These are phyloP conservation scores for Euspilapteryx auroguttella DNA, from an alignment of 2,888 invertebrate species.

Conservation along the genomic window DNA sequence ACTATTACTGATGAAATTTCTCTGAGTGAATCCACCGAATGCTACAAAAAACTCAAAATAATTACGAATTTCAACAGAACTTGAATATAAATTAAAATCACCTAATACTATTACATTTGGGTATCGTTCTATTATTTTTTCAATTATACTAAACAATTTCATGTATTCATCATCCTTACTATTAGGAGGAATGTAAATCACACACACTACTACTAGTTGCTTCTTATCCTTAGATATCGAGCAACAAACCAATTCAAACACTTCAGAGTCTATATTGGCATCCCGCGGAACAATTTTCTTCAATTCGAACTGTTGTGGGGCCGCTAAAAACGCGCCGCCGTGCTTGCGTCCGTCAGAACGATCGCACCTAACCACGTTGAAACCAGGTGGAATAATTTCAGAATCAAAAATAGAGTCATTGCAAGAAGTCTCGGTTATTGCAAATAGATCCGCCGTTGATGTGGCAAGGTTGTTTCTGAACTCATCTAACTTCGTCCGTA, in stretches of 20 bases:
- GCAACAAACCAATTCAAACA: neutral
- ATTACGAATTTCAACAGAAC: neutral
- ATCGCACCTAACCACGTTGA: neutral
- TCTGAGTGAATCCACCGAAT: neutral
- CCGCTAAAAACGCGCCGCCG: neutral
- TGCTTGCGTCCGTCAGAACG: neutral
- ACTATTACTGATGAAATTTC: neutral
- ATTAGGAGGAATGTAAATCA: neutral
- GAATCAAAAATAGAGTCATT: neutral
- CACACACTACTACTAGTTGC: neutral
- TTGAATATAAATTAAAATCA: neutral
- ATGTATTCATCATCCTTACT: neutral
- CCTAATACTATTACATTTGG: neutral
- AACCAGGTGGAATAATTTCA: neutral
- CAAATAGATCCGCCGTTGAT: neutral
- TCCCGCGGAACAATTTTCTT: neutral
- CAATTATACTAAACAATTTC: neutral
- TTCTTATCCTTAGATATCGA: neutral
- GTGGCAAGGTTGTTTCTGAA: neutral
- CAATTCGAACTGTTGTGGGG: neutral
- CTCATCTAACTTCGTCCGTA: neutral
- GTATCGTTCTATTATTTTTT: neutral
- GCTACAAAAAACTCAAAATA: neutral
- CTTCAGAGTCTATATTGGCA: neutral
- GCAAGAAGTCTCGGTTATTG: neutral